Percentiles rank a stretch among this genome's conserved stretches.
phyloP scores from a whole-genome alignment of 2,113 vertebrate species.

The Gasterosteus nipponicus region DNA sequence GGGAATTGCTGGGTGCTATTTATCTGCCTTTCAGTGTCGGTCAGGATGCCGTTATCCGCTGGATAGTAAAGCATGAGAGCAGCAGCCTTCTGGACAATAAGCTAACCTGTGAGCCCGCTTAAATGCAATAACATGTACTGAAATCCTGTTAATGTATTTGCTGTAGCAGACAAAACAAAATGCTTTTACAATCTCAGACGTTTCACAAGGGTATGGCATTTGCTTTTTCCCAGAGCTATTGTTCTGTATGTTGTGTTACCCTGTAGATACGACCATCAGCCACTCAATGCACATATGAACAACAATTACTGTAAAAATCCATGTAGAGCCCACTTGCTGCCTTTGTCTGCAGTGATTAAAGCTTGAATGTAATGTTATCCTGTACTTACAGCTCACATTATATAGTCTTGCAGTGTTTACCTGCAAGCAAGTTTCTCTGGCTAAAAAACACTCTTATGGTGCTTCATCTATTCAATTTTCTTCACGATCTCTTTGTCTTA shows the following conservation, averaged over 20 bases:
- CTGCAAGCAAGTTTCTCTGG: not conserved
- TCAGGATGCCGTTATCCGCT: not conserved
- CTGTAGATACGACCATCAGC: not conserved
- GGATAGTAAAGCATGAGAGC: not conserved
- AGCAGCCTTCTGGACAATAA: not conserved
- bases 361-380: not conserved
- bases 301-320: constrained; percentile 8
- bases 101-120: not conserved
- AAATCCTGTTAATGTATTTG: not conserved
- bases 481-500: constrained; percentile 2
- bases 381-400: constrained; percentile 13
- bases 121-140: not conserved
- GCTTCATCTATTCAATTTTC: not conserved
- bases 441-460: constrained; percentile 12
- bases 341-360: constrained; percentile 22
- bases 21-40: not conserved
- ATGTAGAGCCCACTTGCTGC: not conserved
- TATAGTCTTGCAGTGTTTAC: constrained; percentile 8
- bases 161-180: not conserved
- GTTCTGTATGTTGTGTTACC: not conserved
- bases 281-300: constrained; percentile 16
- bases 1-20: not conserved
- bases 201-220: constrained; percentile 3
- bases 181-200: not conserved
- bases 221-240: constrained; percentile 1